These are phyloP conservation scores for Philereme transversata DNA, from an alignment of 2,888 invertebrate genomes.

Conservation along the genomic window DNA sequence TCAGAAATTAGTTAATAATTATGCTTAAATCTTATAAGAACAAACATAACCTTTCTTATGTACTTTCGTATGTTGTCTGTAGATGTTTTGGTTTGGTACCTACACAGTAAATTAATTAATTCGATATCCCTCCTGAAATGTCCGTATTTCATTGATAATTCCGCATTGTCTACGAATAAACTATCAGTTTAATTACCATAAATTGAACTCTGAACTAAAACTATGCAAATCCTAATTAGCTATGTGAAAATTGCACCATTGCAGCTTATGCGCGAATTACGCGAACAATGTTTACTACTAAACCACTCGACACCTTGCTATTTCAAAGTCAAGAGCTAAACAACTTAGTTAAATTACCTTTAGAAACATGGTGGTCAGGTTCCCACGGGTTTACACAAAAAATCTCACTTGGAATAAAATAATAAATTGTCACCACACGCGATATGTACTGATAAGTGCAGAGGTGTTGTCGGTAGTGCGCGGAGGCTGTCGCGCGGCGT, in stretches of 20 bases:
- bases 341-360: slow-evolving; percentile 60
- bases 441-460: slow-evolving; percentile 59
- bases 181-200: slow-evolving; percentile 6
- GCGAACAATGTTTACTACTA: slow-evolving; percentile 55
- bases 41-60: too few species aligned
- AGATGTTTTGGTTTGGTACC: too few species aligned
- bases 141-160: slow-evolving; percentile 4
- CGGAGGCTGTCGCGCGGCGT: slow-evolving; percentile 78
- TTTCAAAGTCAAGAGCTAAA: slow-evolving; percentile 43
- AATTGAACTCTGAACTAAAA: slow-evolving; percentile 35
- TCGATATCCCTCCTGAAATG: slow-evolving; percentile 11
- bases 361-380: slow-evolving; percentile 51
- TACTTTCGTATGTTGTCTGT: too few species aligned
- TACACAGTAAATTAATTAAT: not conserved
- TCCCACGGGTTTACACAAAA: slow-evolving; percentile 43
- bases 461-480: slow-evolving; percentile 59
- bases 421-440: slow-evolving; percentile 66
- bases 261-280: slow-evolving; percentile 50
- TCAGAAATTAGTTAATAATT: not conserved
- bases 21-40: not conserved
- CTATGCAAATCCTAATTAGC: slow-evolving; percentile 42
- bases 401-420: slow-evolving; percentile 41
- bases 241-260: slow-evolving; percentile 50
- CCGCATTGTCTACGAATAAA: slow-evolving; percentile 12
- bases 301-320: slow-evolving; percentile 47